A percentile compares a stretch with the other conserved stretches of the same genome.
These are phyloP conservation scores for Drosophila biarmipes DNA, from an alignment of 1,140 invertebrate genomes.

Conservation along the genomic window DNA sequence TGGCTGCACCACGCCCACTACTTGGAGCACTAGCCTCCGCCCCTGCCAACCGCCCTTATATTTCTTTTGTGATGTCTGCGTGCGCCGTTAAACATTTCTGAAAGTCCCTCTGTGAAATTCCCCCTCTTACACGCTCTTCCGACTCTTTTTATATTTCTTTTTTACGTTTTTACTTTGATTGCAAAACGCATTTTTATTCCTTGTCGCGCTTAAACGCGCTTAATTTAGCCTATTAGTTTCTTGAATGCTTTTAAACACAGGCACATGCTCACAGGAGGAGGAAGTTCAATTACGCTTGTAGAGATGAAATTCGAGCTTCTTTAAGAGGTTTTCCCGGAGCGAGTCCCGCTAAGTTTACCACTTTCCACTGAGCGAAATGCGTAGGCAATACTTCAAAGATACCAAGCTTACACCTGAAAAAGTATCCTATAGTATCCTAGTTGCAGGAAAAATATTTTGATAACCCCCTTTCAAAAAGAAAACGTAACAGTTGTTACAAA, in stretches of 20 bases:
- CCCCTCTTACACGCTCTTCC: neutral
- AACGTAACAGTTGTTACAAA: no score
- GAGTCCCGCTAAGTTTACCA: neutral
- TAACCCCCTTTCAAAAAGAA: no score
- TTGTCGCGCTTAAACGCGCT: slow-evolving; percentile 72
- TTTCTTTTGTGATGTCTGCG: slow-evolving; percentile 20
- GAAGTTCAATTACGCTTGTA: slow-evolving; percentile 10
- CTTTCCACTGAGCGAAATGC: slow-evolving; percentile 9
- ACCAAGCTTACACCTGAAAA: no score
- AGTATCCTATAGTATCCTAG: no score
- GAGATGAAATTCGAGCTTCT: slow-evolving; percentile 36
- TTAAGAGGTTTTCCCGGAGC: slow-evolving; percentile 7
- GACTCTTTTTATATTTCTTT: slow-evolving; percentile 11
- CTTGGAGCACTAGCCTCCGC: slow-evolving; percentile 11
- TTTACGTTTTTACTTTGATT: slow-evolving; percentile 77
- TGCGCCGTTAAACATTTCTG: slow-evolving; percentile 32
- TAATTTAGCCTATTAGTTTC: slow-evolving; percentile 78
- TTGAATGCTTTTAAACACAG: slow-evolving; percentile 67
- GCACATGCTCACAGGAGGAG: slow-evolving; percentile 11
- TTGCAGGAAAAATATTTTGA: no score
- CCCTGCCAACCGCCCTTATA: neutral
- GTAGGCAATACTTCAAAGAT: no score
- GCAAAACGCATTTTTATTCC: slow-evolving; percentile 77
- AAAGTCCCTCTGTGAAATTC: slow-evolving; percentile 1
- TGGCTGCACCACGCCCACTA: slow-evolving; percentile 49